Evolutionary conservation across 2,888 invertebrate species (phyloP), one percentile per base, ranked within the genome.

Genomic region (Dichetophora obliterata): DNA sequence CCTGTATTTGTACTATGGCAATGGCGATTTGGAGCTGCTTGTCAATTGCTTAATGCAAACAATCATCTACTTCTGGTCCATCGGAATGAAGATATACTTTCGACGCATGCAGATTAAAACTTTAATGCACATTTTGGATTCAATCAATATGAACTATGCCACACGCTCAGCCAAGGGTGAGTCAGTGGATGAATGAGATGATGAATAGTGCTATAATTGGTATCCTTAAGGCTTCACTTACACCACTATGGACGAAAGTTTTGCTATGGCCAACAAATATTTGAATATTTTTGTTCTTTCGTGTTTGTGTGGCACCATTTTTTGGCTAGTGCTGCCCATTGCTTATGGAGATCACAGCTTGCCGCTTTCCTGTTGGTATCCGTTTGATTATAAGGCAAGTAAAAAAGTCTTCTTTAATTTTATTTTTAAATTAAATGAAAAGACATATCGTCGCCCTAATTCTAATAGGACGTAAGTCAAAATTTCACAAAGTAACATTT

Each of bases 341-440:
- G 81, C 81, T 4, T 82, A 84, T 48, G 77, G 82, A 9, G 84
- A 85, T 74, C 80, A 80, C 2, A 85, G 83, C 75, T 80, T 88
- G 22, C 88, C 88, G 0, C 71, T 88, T 48, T 74, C 81, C 61
- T 86, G 86, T 75, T 87, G 86, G 85, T 88, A 88, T 84, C 88
- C 88, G 6, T 84, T 88, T 27, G 84, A 88, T 78, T 85, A 83
- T 74, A 84, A 82, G 37, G 86, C 85, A 77, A 72, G 75, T n/a
- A 43, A 8, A 69, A 63, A 19, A 57, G 54, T 27, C 8, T 34
- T 11, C 31, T 19, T 14, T 68, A 27, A 37, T n/a, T 37, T 37
- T 37, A 8, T 37, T 37, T 37, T 37, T 6, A 5, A 37, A 37
- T 8, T 37, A 37, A 31, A 31, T 31, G 31, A n/a, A n/a, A n/a